Conservation (phyloP, 2,113 vertebrate genomes). For the Hyaena hyaena region DNA sequence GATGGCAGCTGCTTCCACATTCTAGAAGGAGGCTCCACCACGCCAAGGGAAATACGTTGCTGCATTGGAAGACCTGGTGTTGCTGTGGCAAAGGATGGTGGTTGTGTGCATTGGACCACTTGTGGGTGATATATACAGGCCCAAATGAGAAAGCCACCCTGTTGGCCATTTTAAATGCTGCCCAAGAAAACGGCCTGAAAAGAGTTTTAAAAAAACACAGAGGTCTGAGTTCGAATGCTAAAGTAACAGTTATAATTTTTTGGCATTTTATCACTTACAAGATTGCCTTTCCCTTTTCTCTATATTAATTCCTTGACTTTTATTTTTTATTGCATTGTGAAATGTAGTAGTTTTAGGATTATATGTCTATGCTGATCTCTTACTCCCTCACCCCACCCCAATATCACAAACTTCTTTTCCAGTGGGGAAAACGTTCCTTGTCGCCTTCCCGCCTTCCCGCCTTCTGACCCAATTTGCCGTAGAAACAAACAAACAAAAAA, state of each 20-base stretch:
- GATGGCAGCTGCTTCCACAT: background rate
- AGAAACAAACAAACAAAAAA: background rate
- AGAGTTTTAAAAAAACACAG: background rate
- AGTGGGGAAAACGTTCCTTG: background rate
- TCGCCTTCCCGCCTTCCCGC: background rate
- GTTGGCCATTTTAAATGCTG: background rate
- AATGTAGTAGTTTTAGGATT: background rate
- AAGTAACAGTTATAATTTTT: background rate
- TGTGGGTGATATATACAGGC: background rate
- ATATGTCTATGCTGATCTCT: background rate
- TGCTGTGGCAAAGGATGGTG: background rate
- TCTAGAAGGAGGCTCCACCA: background rate
- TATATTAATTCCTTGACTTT: background rate
- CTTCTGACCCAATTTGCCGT: background rate
- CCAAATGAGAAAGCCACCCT: background rate
- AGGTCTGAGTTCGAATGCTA: background rate
- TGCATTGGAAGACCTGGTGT: no score
- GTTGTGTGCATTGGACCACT: no score
- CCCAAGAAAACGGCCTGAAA: background rate
- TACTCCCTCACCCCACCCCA: fast-evolving
- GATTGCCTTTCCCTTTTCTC: background rate
- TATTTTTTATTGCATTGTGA: background rate
- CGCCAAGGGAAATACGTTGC: fast-evolving
- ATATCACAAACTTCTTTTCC: background rate
- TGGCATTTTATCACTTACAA: background rate